phyloP scores from a whole-genome alignment of 2,113 vertebrate genomes.

The Aptenodytes patagonicus region DNA sequence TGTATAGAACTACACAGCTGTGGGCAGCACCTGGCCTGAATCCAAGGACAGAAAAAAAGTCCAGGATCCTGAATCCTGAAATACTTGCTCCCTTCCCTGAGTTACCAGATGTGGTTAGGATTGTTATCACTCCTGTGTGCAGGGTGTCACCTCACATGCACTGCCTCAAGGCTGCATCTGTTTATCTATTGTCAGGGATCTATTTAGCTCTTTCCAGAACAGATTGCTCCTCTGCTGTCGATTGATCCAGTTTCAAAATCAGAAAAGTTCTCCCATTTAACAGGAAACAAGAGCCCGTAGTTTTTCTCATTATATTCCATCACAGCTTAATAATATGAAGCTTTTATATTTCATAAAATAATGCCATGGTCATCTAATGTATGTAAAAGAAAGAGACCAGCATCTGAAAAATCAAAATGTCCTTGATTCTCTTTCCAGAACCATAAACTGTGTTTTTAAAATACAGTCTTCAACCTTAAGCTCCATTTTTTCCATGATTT shows the following conservation, averaged over 20 bases:
- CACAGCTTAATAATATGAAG: neutral
- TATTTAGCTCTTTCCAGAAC: neutral
- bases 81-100: neutral
- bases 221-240: neutral
- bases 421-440: neutral
- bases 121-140: neutral
- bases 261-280: neutral
- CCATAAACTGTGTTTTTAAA: neutral
- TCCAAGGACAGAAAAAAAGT: neutral
- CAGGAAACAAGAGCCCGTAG: neutral
- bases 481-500: neutral
- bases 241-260: neutral
- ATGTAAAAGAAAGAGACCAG: neutral
- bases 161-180: neutral
- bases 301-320: neutral
- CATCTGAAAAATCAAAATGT: neutral
- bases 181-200: neutral
- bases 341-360: neutral
- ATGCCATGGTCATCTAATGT: neutral
- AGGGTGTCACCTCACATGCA: neutral
- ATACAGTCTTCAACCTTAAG: neutral
- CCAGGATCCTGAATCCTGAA: neutral
- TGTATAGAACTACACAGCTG: neutral
- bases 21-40: neutral
- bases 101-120: neutral